phyloP scores from a whole-genome alignment of 2,888 invertebrate genomes.

The Camponotus fellah region DNA sequence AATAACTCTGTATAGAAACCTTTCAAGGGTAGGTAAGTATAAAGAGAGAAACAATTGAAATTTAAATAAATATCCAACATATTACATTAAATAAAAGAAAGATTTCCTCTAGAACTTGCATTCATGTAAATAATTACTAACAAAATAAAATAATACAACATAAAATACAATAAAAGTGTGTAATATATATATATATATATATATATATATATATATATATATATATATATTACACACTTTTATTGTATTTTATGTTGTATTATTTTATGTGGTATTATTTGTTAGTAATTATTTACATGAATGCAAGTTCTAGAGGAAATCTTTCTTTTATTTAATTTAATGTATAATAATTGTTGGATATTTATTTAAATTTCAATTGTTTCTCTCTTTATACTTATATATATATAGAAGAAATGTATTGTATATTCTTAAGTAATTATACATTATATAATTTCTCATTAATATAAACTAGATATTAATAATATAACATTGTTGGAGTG shows the following conservation, averaged over 20 bases:
- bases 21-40: background rate
- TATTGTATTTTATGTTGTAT: background rate
- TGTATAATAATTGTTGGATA: background rate
- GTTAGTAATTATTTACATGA: background rate
- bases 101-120: background rate
- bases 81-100: background rate
- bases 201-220: background rate
- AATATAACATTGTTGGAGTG: background rate
- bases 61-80: background rate
- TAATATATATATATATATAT: background rate
- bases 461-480: background rate
- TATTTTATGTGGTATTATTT: background rate
- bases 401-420: too few species aligned
- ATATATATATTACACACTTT: background rate
- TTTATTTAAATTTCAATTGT: background rate
- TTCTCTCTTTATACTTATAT: background rate
- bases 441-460: background rate
- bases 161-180: background rate
- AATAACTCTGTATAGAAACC: background rate
- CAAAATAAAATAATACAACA: background rate
- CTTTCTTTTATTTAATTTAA: background rate
- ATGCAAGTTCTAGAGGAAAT: background rate
- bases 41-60: background rate
- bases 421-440: background rate
- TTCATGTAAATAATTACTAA: background rate